Conservation (phyloP, 2,888 invertebrate genomes). For the Mesochorus sp. region DNA sequence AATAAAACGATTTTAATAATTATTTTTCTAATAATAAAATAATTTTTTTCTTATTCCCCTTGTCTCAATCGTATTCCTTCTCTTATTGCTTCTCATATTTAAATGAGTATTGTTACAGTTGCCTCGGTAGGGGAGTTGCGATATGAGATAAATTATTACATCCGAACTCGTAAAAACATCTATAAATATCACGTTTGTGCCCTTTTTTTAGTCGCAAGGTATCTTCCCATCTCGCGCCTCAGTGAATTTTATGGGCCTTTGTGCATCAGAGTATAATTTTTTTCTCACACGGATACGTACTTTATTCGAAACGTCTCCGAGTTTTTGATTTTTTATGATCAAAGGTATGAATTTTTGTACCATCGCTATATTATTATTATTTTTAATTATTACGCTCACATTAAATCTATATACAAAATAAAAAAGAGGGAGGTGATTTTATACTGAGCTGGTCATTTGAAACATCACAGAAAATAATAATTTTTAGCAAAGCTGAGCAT, state of each 20-base stretch:
- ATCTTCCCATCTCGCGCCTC: constrained; percentile 42
- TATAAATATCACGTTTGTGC: constrained; percentile 66
- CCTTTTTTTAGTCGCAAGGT: constrained; percentile 10
- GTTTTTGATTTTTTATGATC: not conserved
- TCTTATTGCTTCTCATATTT: constrained; percentile 64
- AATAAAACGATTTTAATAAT: no score
- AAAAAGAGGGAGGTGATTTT: no score
- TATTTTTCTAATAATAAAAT: no score
- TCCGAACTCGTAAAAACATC: constrained; percentile 70
- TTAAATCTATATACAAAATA: no score
- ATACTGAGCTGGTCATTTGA: no score
- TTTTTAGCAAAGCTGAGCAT: no score
- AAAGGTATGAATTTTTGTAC: not conserved
- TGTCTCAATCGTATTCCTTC: constrained; percentile 14
- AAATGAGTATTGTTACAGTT: constrained; percentile 72
- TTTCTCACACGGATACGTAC: not conserved
- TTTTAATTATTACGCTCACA: no score
- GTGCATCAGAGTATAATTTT: constrained; percentile 7
- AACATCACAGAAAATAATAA: no score
- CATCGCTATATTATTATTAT: not conserved
- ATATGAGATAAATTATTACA: constrained; percentile 73
- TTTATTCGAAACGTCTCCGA: not conserved
- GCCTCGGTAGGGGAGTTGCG: constrained; percentile 52
- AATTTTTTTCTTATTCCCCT: constrained; percentile 42
- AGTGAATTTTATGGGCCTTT: constrained; percentile 57